Evolutionary conservation across 2,797 vertebrate species (phyloP).

Genomic region (Rhynchotus rufescens): DNA sequence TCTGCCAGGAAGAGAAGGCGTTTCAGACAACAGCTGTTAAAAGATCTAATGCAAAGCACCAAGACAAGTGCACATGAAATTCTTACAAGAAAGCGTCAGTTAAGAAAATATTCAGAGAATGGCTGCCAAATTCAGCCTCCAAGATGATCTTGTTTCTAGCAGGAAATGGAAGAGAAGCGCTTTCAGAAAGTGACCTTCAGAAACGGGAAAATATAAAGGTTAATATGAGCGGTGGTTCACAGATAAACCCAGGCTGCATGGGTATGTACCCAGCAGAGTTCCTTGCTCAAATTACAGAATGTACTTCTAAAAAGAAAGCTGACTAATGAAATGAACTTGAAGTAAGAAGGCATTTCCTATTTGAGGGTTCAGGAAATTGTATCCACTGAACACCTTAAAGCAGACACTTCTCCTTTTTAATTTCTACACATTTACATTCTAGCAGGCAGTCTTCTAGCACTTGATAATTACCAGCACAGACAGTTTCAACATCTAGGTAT

Average conservation of each 20-base stretch:
- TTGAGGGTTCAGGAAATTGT: slow-evolving; percentile 31
- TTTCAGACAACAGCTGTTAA: slow-evolving; percentile 57
- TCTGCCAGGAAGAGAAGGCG: slow-evolving; percentile 48
- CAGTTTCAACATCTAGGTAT: background rate
- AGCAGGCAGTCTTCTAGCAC: slow-evolving; percentile 14
- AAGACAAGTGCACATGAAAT: slow-evolving; percentile 23
- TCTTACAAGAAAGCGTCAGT: slow-evolving; percentile 39
- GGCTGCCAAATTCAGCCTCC: slow-evolving; percentile 5
- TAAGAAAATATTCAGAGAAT: slow-evolving; percentile 39
- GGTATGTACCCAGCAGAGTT: background rate
- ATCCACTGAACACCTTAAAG: background rate
- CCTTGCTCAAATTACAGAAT: slow-evolving; percentile 11
- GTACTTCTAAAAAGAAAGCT: slow-evolving; percentile 30
- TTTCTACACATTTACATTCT: slow-evolving; percentile 27
- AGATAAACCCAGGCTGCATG: background rate
- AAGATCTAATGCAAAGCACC: slow-evolving; percentile 39
- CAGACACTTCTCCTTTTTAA: slow-evolving; percentile 7
- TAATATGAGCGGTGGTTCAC: background rate
- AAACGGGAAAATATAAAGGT: background rate
- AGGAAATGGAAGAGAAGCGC: background rate
- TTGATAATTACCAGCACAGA: slow-evolving; percentile 20
- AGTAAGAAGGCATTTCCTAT: slow-evolving; percentile 7
- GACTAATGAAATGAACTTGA: slow-evolving; percentile 2
- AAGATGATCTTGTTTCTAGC: background rate
- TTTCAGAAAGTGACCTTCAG: slow-evolving; percentile 30